Evolutionary conservation across 2,888 invertebrate species (phyloP).

Genomic region (Rhagophthalmus giganteus): DNA sequence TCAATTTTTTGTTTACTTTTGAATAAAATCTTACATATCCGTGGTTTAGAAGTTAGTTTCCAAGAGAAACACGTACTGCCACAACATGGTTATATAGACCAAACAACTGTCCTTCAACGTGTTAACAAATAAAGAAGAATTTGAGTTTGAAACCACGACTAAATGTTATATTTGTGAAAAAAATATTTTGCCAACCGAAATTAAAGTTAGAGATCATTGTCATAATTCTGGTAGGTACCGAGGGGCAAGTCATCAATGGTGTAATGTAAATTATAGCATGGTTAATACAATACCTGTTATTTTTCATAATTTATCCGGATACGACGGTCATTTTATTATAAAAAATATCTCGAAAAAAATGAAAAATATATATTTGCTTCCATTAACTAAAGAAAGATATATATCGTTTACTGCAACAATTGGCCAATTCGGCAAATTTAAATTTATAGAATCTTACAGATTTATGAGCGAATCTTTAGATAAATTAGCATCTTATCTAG

Average conservation of each 20-base stretch:
- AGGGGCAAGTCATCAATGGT: conserved; percentile 31
- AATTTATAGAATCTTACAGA: conserved; percentile 5
- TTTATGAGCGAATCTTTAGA: conserved; percentile 4
- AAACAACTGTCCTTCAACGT: conserved; percentile 1
- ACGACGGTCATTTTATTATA: conserved; percentile 38
- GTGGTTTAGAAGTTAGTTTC: too few relatives aligned
- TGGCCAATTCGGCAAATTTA: neutral
- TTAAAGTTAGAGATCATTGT: conserved; percentile 36
- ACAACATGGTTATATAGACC: too few relatives aligned
- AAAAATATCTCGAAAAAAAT: conserved; percentile 27
- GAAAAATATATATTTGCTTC: neutral
- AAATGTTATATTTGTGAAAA: conserved; percentile 1
- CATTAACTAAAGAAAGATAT: neutral
- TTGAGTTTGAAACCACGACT: neutral
- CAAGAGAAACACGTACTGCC: too few relatives aligned
- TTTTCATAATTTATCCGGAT: conserved; percentile 38
- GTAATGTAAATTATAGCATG: conserved; percentile 40
- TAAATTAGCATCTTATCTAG: neutral
- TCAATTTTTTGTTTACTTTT: too few relatives aligned
- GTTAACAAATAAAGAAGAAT: neutral
- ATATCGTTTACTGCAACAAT: conserved; percentile 1
- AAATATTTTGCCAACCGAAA: too few relatives aligned
- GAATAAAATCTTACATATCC: too few relatives aligned
- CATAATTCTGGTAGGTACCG: conserved; percentile 36
- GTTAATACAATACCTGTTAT: conserved; percentile 35